Base-by-base conservation (phyloP, 2,113 vertebrate genomes). In the Ophiodon elongatus region DNA sequence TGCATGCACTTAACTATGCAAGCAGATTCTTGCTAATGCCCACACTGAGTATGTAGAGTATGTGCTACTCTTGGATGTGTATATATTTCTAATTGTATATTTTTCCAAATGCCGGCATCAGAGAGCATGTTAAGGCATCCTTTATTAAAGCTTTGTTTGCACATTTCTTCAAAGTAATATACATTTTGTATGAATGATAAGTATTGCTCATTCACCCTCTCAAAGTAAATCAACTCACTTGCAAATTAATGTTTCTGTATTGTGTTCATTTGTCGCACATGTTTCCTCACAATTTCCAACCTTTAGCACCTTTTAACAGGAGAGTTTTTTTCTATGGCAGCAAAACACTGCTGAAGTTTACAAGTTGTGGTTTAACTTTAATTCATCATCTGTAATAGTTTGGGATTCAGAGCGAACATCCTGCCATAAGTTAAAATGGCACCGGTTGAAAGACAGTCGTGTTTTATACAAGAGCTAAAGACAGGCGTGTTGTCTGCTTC, bases 1-100 rank as follows among this genome's bases (percentile, higher is more conserved):
- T 94, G 97, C 97, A 97, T 97, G 97, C 94, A 95, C 93, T 92
- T 89, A 95, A 97, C 97, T 98, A 96, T 98, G 98, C 98, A 98
- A 97, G 95, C 94, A 85, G 85, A 87, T 87, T 85, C 80, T 91
- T 89, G 88, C 91, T 91, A 77, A 94, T 91, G 92, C 84, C 92
- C 94, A 92, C 91, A 87, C 80, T 84, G 88, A 91, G 90, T 93
- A 91, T 90, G 90, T 93, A 89, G 90, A 92, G 83, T 27, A 57
- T 27, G 64, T 87, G 93, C 89, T 89, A 89, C 92, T 92, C 88
- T 90, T 90, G 89, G 90, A 92, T 92, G 90, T 94, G 89, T 93
- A 90, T 90, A 91, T 93, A 91, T 91, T 93, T 83, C 82, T 94
- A 94, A 95, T 84, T 92, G 82, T 93, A 83, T 88, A 91, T 88